Percentiles rank a stretch among this genome's conserved stretches.
These are phyloP conservation scores for Natrix natrix DNA, from an alignment of 2,797 vertebrate genomes.

Conservation along the genomic window DNA sequence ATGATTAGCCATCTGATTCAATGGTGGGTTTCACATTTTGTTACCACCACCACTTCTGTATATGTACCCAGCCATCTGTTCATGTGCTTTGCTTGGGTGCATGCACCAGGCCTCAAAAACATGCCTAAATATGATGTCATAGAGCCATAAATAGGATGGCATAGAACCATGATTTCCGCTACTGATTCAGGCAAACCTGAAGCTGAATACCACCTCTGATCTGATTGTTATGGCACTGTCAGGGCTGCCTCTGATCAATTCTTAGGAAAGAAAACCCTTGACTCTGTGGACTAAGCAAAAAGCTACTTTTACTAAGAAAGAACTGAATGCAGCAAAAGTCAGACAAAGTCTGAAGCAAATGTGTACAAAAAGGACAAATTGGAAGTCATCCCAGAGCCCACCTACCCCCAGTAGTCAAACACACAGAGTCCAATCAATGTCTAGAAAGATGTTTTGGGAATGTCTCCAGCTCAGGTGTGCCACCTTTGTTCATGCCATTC, in stretches of 20 bases:
- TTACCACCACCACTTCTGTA: no score
- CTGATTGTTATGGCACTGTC: not conserved
- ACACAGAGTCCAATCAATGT: not conserved
- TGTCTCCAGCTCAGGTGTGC: accelerated
- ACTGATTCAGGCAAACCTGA: no score
- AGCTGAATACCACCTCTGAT: no score
- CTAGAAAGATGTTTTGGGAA: not conserved
- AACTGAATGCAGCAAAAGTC: not conserved
- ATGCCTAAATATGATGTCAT: no score
- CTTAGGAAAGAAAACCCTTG: not conserved
- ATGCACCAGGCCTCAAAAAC: no score
- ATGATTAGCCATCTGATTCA: not conserved
- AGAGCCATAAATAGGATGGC: no score
- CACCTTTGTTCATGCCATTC: not conserved
- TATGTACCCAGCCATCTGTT: no score
- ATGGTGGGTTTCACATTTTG: no score
- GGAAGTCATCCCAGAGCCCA: not conserved
- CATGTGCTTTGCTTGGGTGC: no score
- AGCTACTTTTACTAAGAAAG: not conserved
- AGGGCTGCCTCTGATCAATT: not conserved
- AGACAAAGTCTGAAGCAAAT: not conserved
- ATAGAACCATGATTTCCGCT: no score
- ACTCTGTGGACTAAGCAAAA: not conserved
- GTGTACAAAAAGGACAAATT: not conserved
- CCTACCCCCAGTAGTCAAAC: not conserved